Conservation (phyloP, 1,140 invertebrate species). For the Pantala flavescens region DNA sequence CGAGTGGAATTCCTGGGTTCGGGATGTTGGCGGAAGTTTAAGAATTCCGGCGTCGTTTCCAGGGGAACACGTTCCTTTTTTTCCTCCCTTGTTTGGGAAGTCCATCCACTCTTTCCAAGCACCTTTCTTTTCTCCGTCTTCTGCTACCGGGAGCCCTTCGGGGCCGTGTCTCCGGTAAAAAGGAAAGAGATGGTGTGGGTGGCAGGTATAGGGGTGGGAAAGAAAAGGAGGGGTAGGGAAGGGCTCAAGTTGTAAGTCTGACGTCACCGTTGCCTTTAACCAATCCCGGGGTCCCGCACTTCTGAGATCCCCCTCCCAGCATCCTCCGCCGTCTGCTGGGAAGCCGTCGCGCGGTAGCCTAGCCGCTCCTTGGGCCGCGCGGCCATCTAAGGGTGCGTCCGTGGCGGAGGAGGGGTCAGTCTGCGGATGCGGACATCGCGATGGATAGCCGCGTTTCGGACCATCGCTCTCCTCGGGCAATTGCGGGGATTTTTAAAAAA, state of each 20-base stretch:
- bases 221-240: neutral
- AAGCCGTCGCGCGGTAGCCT: neutral
- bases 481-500: too few relatives aligned
- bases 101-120: too few relatives aligned
- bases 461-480: too few relatives aligned
- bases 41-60: slow-evolving; percentile 3
- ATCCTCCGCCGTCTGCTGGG: neutral
- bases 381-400: too few relatives aligned
- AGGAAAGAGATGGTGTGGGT: neutral
- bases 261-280: slow-evolving; percentile 7
- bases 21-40: neutral
- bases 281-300: neutral
- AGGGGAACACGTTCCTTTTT: neutral
- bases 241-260: slow-evolving; percentile 7
- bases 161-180: neutral
- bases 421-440: too few relatives aligned
- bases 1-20: neutral
- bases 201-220: neutral
- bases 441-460: too few relatives aligned
- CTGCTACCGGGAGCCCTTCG: too few relatives aligned
- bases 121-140: too few relatives aligned
- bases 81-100: neutral
- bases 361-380: neutral
- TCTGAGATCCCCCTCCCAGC: neutral
- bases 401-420: too few relatives aligned